A percentile compares a stretch with the other conserved stretches of the same genome.
phyloP scores from a whole-genome alignment of 1,140 invertebrate genomes.

The Pseudomyrmex sp. region DNA sequence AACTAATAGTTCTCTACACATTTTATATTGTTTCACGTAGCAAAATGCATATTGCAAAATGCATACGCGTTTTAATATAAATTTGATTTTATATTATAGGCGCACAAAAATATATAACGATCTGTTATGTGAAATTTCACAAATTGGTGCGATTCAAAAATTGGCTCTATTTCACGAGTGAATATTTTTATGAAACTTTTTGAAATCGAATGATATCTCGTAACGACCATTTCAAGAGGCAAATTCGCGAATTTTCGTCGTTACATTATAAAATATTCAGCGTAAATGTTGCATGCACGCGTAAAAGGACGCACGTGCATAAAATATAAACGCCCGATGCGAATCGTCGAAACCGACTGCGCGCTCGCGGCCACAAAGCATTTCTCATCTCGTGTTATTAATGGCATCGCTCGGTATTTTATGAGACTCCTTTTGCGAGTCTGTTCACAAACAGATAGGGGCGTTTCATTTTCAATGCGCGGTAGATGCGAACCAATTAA shows the following conservation, averaged over 20 bases:
- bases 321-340: constrained; percentile 53
- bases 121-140: not conserved
- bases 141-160: constrained; percentile 33
- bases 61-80: not conserved
- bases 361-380: constrained; percentile 57
- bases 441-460: constrained; percentile 70
- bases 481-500: constrained; percentile 69
- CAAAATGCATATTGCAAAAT: not conserved
- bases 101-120: not conserved
- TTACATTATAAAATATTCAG: constrained; percentile 45
- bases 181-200: constrained; percentile 18
- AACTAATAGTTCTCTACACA: not conserved
- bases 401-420: constrained; percentile 69
- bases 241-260: constrained; percentile 31
- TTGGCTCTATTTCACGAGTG: constrained; percentile 15
- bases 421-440: constrained; percentile 59
- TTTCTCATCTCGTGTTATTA: constrained; percentile 72
- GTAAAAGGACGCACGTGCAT: constrained; percentile 45
- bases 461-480: constrained; percentile 42
- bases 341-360: constrained; percentile 39
- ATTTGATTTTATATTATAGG: constrained; percentile 5
- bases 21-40: not conserved
- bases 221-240: not conserved
- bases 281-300: constrained; percentile 29
- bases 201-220: constrained; percentile 42